Evolutionary conservation across 2,797 vertebrate species (phyloP), one percentile per base, ranked within the genome.

Genomic region (Coreius guichenoti): DNA sequence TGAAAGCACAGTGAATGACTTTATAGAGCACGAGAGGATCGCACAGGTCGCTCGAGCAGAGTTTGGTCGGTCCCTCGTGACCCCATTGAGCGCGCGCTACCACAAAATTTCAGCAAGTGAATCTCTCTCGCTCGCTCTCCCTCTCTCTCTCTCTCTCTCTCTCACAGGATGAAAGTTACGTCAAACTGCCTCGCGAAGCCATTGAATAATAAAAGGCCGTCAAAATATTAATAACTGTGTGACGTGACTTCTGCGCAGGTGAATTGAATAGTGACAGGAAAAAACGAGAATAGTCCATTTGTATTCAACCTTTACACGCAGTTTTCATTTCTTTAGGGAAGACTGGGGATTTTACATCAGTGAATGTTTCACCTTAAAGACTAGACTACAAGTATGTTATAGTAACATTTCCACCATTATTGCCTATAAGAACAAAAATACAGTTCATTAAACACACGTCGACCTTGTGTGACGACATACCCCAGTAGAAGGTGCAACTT

Each of bases 31-130:
- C 69, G 36, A 74, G 61, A 77, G 65, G 56, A 68, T 77, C 58
- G 54, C 76, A 63, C 68, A 80, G 61, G 85, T 88, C 80, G 69
- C 80, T 79, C 54, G 78, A n/a, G 63, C 61, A 5, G 81, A 78
- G 54, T 88, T 86, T 80, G 81, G 56, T 83, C 58, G 33, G 82
- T 81, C 88, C 85, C 86, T 63, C 82, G 86, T 90, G 86, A 82
- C 85, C 81, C 51, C 73, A 83, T 74, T 81, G 77, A 79, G 67
- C 72, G 75, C 69, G 70, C 49, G 63, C 49, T 49, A 26, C 51
- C 36, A 81, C 76, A 56, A 26, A 61, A 61, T 61, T 26, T 12
- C 75, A 78, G 75, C 75, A 79, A 65, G 58, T 63, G 43, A 7
- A 51, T 82, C 49, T 31, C 61, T 74, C 56, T 82, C 88, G 36